phyloP scores from a whole-genome alignment of 2,888 invertebrate species.

The Selenia dentaria region DNA sequence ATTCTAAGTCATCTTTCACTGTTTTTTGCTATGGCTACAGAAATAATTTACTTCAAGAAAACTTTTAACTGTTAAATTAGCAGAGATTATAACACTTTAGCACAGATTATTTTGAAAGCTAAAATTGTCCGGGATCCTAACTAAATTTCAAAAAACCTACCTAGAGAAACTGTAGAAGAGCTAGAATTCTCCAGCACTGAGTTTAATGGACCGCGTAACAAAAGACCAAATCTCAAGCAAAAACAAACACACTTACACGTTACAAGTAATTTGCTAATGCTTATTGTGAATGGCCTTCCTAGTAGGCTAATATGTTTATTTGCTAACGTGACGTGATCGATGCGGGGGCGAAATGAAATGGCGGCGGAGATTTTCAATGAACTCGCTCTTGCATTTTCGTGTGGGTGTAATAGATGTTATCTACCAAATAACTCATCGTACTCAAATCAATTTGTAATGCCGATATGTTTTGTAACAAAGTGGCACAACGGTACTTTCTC shows the following conservation, averaged over 20 bases:
- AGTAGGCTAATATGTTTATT: slow-evolving; percentile 38
- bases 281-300: slow-evolving; percentile 18
- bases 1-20: no score
- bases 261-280: slow-evolving; percentile 9
- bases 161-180: no score
- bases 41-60: no score
- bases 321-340: slow-evolving; percentile 55
- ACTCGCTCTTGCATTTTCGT: slow-evolving; percentile 52
- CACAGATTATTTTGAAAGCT: no score
- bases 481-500: slow-evolving; percentile 25
- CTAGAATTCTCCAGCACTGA: no score
- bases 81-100: no score
- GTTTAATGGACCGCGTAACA: no score
- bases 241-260: slow-evolving; percentile 2
- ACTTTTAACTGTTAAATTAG: no score
- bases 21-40: no score
- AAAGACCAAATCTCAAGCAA: no score
- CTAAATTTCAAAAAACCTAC: no score
- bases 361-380: slow-evolving; percentile 62
- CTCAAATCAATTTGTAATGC: slow-evolving; percentile 27
- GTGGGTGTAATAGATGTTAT: slow-evolving; percentile 47
- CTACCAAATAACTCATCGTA: slow-evolving; percentile 25
- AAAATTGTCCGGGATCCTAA: no score
- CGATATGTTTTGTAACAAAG: slow-evolving; percentile 17
- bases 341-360: slow-evolving; percentile 76